These are phyloP conservation scores for Menidia menidia DNA, from an alignment of 2,797 vertebrate species.

Conservation along the genomic window DNA sequence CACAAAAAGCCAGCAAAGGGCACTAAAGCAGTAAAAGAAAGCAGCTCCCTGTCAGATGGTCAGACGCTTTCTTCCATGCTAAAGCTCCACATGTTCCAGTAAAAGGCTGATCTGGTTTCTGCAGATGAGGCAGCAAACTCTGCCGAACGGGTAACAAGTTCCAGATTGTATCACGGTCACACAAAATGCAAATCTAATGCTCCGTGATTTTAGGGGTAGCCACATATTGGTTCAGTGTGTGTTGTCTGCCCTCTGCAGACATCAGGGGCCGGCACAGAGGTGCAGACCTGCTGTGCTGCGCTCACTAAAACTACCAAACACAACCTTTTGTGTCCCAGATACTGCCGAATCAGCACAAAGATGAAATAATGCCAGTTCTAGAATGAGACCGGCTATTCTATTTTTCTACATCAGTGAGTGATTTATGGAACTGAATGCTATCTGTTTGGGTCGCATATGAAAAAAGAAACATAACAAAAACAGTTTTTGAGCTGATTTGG, in stretches of 20 bases:
- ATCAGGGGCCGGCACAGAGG: conserved; percentile 19
- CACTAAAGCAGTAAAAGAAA: conserved; percentile 16
- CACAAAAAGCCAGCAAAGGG: background rate
- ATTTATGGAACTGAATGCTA: background rate
- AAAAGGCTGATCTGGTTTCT: conserved; percentile 58
- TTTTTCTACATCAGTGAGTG: background rate
- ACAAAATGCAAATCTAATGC: conserved; percentile 51
- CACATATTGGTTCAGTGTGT: conserved; percentile 55
- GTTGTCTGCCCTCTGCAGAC: conserved; percentile 28
- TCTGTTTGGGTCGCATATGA: too few species aligned
- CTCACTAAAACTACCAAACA: conserved; percentile 5
- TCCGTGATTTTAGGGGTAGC: conserved; percentile 45
- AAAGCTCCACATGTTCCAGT: conserved; percentile 29
- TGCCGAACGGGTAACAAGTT: conserved; percentile 45
- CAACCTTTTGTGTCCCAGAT: conserved; percentile 6
- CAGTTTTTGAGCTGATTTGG: too few species aligned
- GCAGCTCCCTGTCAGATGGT: conserved; percentile 20
- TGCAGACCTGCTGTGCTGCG: conserved; percentile 1
- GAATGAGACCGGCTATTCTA: background rate
- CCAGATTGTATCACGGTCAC: conserved; percentile 65
- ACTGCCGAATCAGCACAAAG: conserved; percentile 9
- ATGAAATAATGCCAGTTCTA: background rate
- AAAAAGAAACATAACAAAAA: too few species aligned
- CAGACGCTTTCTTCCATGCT: conserved; percentile 23
- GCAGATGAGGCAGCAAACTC: conserved; percentile 50